Evolutionary conservation across 2,888 invertebrate species (phyloP).

Genomic region (Hymenopus coronatus): DNA sequence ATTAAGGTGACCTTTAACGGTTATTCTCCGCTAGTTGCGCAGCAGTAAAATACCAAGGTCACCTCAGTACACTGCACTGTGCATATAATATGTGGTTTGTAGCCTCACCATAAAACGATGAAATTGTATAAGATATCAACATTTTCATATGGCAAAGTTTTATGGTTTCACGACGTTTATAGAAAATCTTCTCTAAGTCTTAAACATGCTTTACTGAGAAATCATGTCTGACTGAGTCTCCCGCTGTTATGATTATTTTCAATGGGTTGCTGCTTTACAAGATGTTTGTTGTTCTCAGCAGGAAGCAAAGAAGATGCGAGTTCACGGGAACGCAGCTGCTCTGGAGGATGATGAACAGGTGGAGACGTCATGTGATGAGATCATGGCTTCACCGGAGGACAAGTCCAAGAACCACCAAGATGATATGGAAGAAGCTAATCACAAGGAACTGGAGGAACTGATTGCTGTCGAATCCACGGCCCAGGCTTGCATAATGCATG

Average conservation of each 20-base stretch:
- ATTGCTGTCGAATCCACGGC: constrained; percentile 51
- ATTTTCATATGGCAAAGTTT: no score
- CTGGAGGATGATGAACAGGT: constrained; percentile 29
- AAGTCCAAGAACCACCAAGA: constrained; percentile 11
- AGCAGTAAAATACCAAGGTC: no score
- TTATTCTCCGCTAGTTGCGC: no score
- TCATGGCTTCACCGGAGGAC: constrained; percentile 23
- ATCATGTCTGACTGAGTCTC: not conserved
- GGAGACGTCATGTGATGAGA: constrained; percentile 24
- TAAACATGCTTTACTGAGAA: no score
- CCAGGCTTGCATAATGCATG: constrained; percentile 55
- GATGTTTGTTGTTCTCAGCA: not conserved
- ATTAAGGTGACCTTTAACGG: no score
- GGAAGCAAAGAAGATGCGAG: constrained; percentile 9
- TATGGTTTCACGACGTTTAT: no score
- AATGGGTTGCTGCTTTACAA: not conserved
- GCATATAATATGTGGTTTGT: no score
- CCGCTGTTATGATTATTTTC: not conserved
- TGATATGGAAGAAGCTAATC: constrained; percentile 13
- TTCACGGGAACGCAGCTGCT: constrained; percentile 17
- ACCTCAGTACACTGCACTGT: no score
- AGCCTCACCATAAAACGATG: no score
- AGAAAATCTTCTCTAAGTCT: no score
- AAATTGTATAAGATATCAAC: no score
- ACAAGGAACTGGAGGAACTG: constrained; percentile 46